A percentile compares a stretch with the other conserved stretches of the same genome.
Evolutionary conservation across 2,888 invertebrate species (phyloP).

Genomic region (Lasioglossum morio): DNA sequence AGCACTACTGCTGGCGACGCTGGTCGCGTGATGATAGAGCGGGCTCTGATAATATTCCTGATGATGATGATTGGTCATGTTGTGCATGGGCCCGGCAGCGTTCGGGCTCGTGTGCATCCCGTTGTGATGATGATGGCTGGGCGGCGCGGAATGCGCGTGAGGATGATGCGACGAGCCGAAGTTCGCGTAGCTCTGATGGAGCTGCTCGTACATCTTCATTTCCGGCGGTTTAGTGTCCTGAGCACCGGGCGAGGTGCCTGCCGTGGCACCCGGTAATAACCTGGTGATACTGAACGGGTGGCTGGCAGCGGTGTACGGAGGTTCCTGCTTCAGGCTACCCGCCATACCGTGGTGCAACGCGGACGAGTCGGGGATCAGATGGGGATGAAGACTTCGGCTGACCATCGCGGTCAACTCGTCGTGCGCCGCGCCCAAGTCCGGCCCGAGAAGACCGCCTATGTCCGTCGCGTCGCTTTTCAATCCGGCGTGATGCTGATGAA

Average conservation of each 20-base stretch:
- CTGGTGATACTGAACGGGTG: conserved; percentile 98
- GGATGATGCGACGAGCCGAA: conserved; percentile 88
- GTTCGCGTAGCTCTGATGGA: conserved; percentile 86
- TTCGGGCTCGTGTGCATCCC: conserved; percentile 87
- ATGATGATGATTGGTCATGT: conserved; percentile 81
- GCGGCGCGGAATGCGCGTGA: conserved; percentile 86
- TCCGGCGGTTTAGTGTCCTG: conserved; percentile 87
- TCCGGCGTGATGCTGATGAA: conserved; percentile 77
- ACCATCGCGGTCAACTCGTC: conserved; percentile 89
- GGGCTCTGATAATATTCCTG: conserved; percentile 92
- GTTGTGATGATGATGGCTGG: conserved; percentile 87
- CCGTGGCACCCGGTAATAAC: conserved; percentile 94
- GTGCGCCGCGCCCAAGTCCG: conserved; percentile 82
- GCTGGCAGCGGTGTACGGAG: conserved; percentile 92
- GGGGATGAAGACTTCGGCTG: conserved; percentile 88
- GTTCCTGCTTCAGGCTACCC: conserved; percentile 92
- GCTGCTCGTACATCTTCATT: conserved; percentile 96
- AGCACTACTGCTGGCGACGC: conserved; percentile 77
- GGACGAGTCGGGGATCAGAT: conserved; percentile 84
- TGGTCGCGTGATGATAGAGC: conserved; percentile 87
- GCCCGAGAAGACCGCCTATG: conserved; percentile 80
- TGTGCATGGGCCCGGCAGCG: conserved; percentile 88
- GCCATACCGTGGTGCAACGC: conserved; percentile 86
- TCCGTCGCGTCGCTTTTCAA: conserved; percentile 79
- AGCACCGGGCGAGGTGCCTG: conserved; percentile 85